Base-by-base conservation (phyloP, 2,113 vertebrate species). In the Laterallus jamaicensis region DNA sequence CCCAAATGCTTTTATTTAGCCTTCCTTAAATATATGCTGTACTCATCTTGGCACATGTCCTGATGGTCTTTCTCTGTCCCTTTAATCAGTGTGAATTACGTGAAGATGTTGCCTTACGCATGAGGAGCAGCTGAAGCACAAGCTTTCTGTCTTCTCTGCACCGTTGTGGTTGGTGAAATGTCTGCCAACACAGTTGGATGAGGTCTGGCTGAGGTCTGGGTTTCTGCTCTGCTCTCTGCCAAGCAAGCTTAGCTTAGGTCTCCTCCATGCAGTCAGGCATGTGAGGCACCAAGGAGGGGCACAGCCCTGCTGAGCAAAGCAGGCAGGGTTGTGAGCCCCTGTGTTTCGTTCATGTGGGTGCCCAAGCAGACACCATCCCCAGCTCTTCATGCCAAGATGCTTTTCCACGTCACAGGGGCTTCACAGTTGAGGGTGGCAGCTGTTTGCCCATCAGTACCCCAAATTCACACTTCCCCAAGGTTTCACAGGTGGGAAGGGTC, bases 301-400 rank as follows among this genome's bases (percentile, higher is more conserved):
- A 77, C 35, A 77, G n/a, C 15, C 59, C 17, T 31, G 59, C 14
- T 31, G 22, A 66, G 15, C n/a, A 74, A 52, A 86, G 63, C 0
- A 0, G 6, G 16, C 2, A 0, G 22, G 12, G 29, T 5, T 77
- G 11, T 81, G 55, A 70, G 6, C 26, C 11, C 13, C 35, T 8
- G 16, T 1, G 1, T 63, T 67, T 55, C 56, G 24, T 88, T 52
- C 28, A 13, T 0, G 19, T n/a, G 15, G 18, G 44, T 82, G 47
- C 24, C 22, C 86, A 83, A 88, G 50, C 39, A 77, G 35, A 28
- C 10, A 13, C 1, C 11, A 55, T 37, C 19, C 6, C 25, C 37
- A 64, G 17, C 39, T 79, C 18, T 60, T 64, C 67, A 42, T 29
- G 22, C 42, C 59, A 86, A 80, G 29, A 56, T 25, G 11, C 11